Evolutionary conservation across 2,888 invertebrate species (phyloP).

Genomic region (Ctena decussata): DNA sequence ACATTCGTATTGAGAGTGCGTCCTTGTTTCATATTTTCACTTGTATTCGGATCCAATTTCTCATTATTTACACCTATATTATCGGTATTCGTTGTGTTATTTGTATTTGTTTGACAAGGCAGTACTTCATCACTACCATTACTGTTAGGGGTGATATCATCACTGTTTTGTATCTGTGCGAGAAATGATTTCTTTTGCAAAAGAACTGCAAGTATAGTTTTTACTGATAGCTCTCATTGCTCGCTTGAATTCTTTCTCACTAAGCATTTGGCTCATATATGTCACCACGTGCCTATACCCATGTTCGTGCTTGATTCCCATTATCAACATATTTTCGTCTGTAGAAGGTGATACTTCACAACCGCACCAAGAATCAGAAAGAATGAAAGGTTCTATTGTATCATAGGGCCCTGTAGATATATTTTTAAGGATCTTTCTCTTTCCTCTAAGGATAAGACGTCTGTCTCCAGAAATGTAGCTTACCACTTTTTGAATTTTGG

Average conservation of each 20-base stretch:
- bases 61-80: too few species aligned
- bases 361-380: neutral
- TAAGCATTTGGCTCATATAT: neutral
- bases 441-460: neutral
- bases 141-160: too few species aligned
- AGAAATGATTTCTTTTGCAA: too few species aligned
- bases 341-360: neutral
- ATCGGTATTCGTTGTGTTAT: too few species aligned
- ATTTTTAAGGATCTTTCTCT: neutral
- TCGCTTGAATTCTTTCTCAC: neutral
- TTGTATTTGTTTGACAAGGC: too few species aligned
- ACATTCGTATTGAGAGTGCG: too few species aligned
- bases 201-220: neutral
- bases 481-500: neutral
- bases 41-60: too few species aligned
- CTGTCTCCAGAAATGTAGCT: neutral
- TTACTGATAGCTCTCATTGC: neutral
- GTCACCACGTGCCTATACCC: neutral
- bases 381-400: neutral
- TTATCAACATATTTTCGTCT: neutral
- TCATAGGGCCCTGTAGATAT: too few species aligned
- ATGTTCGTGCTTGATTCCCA: neutral
- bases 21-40: too few species aligned
- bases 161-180: too few species aligned
- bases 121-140: too few species aligned